Percentiles rank a stretch among this genome's conserved stretches.
Conservation (phyloP, 2,113 vertebrate genomes). For the Eudyptes chrysolophus region DNA sequence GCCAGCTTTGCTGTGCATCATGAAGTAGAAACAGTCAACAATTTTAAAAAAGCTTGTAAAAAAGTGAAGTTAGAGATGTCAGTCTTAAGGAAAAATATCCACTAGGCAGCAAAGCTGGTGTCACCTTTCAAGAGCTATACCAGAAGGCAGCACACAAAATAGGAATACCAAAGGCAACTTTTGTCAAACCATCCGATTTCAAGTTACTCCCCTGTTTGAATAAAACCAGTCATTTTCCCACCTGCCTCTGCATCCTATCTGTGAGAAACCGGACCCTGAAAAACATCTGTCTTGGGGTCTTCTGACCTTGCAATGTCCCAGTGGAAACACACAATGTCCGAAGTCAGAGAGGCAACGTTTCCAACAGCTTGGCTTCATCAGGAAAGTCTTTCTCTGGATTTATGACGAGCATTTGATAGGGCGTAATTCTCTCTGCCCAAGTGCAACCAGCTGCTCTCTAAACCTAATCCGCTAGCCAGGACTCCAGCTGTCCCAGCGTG, state of each 20-base stretch:
- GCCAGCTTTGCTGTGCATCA: neutral
- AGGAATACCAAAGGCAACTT: neutral
- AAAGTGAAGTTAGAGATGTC: neutral
- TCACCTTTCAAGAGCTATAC: neutral
- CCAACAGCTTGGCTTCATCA: neutral
- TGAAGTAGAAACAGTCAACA: neutral
- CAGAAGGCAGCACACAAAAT: neutral
- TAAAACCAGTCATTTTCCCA: neutral
- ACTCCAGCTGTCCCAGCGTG: fast-evolving
- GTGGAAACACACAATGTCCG: fast-evolving
- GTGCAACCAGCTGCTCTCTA: neutral
- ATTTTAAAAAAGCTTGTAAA: neutral
- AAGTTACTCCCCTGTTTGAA: neutral
- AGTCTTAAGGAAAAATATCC: neutral
- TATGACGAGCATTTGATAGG: neutral
- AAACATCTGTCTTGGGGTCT: neutral
- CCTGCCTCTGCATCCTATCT: neutral
- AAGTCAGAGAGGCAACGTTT: neutral
- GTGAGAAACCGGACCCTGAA: fast-evolving
- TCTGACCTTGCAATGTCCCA: neutral
- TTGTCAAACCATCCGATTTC: neutral
- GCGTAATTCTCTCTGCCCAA: neutral
- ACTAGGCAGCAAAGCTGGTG: neutral
- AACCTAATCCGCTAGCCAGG: neutral
- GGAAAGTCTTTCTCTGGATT: neutral